These are phyloP conservation scores for Delichon dasypus DNA, from an alignment of 2,797 vertebrate species.

Conservation along the genomic window DNA sequence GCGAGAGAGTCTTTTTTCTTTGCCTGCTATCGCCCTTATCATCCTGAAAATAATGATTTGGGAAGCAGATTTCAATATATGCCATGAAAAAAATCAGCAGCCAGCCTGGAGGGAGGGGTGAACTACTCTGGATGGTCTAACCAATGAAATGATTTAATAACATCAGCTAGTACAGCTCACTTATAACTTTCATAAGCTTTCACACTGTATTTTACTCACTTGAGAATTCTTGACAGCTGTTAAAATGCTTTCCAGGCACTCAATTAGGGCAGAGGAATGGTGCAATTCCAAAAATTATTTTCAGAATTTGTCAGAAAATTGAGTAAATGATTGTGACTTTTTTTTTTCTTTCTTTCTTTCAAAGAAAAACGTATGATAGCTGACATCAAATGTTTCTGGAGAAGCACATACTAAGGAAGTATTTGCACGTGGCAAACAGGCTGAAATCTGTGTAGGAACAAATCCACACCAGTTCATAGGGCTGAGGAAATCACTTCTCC, in stretches of 20 bases:
- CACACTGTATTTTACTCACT: not conserved
- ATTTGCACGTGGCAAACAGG: not conserved
- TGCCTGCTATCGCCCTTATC: not conserved
- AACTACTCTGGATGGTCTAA: not conserved
- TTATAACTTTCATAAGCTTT: conserved; percentile 5
- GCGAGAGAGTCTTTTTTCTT: not conserved
- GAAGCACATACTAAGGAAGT: not conserved
- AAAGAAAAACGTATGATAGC: not conserved
- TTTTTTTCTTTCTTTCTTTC: not conserved
- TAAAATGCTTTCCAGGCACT: conserved; percentile 8
- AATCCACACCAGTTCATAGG: not conserved
- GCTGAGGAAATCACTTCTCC: not conserved
- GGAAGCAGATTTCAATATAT: conserved; percentile 1
- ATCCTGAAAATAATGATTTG: not conserved
- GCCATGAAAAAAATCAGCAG: not conserved
- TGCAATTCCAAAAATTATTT: not conserved
- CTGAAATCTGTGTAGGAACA: not conserved
- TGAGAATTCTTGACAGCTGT: conserved; percentile 31
- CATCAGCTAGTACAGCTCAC: not conserved
- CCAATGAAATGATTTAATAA: not conserved
- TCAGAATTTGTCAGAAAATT: conserved; percentile 33
- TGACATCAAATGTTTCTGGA: not conserved
- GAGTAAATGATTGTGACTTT: not conserved
- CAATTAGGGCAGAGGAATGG: not conserved
- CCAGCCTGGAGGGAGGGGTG: not conserved